Evolutionary conservation across 2,113 vertebrate genomes (phyloP).

Genomic region (Gasterosteus aculeatus): DNA sequence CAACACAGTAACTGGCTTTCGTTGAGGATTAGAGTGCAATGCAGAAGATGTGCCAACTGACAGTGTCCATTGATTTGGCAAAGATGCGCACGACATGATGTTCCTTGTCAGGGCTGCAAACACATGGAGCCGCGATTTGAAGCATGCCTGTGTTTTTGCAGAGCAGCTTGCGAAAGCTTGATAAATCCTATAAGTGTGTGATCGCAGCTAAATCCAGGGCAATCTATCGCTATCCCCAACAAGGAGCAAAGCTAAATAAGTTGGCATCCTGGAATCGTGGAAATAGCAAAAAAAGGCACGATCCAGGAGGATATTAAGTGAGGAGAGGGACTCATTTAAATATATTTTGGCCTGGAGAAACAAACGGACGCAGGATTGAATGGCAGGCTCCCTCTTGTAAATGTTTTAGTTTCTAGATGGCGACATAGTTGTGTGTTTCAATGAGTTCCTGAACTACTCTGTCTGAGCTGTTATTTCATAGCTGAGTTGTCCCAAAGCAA

Average conservation of each 20-base stretch:
- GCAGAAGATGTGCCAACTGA: conserved; percentile 71
- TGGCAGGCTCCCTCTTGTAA: conserved; percentile 6
- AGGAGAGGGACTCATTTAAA: conserved; percentile 6
- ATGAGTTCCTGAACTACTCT: conserved; percentile 35
- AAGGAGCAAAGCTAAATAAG: conserved; percentile 56
- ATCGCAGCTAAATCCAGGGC: conserved; percentile 71
- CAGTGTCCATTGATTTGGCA: conserved; percentile 77
- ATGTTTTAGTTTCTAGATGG: conserved; percentile 22
- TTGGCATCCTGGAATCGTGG: conserved; percentile 16
- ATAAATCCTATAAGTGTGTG: conserved; percentile 76
- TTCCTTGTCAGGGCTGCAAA: conserved; percentile 70
- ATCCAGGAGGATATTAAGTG: conserved; percentile 23
- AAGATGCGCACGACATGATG: conserved; percentile 68
- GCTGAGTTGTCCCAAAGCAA: conserved; percentile 61
- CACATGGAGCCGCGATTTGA: conserved; percentile 61
- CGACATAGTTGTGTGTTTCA: conserved; percentile 50
- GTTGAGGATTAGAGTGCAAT: conserved; percentile 66
- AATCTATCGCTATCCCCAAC: conserved; percentile 56
- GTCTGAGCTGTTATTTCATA: conserved; percentile 45
- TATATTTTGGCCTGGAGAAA: conserved; percentile 17
- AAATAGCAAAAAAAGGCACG: conserved; percentile 43
- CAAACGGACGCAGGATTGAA: conserved; percentile 40
- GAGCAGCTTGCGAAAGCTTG: conserved; percentile 69
- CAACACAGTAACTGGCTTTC: conserved; percentile 61
- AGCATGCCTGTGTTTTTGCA: conserved; percentile 53